phyloP scores from a whole-genome alignment of 2,888 invertebrate species.

The Gerris lacustris region DNA sequence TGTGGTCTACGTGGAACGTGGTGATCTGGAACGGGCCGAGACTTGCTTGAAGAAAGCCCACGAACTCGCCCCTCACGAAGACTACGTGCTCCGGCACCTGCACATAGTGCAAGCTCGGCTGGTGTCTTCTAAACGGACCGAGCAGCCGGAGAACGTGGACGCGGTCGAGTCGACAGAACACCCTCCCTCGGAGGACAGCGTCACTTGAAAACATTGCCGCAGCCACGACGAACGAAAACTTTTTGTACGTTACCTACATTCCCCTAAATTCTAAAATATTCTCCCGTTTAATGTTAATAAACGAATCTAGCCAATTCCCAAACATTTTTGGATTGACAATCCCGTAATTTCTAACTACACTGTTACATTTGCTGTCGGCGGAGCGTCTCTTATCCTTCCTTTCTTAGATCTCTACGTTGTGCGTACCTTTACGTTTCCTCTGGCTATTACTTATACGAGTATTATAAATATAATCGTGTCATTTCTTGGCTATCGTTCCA shows the following conservation, averaged over 20 bases:
- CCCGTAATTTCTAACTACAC: neutral
- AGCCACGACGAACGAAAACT: neutral
- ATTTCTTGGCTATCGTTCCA: no score
- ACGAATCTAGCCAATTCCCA: neutral
- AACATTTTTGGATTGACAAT: neutral
- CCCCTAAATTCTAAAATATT: slow-evolving; percentile 5
- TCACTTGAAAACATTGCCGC: neutral
- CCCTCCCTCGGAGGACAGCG: neutral
- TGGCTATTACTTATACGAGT: no score
- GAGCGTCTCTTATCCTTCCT: neutral
- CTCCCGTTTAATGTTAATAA: neutral
- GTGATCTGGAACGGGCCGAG: slow-evolving; percentile 71
- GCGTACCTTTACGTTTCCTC: no score
- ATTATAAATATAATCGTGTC: no score
- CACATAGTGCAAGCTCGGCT: slow-evolving; percentile 58
- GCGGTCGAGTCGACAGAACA: slow-evolving; percentile 5
- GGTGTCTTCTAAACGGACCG: slow-evolving; percentile 19
- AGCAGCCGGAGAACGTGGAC: neutral
- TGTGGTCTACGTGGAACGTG: slow-evolving; percentile 87
- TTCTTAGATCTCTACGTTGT: neutral
- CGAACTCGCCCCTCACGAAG: slow-evolving; percentile 72
- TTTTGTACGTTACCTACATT: slow-evolving; percentile 3
- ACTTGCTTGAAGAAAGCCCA: slow-evolving; percentile 71
- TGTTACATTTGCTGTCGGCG: neutral
- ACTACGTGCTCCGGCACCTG: slow-evolving; percentile 80